phyloP scores from a whole-genome alignment of 2,888 invertebrate species.

The Crocallis elinguaria region DNA sequence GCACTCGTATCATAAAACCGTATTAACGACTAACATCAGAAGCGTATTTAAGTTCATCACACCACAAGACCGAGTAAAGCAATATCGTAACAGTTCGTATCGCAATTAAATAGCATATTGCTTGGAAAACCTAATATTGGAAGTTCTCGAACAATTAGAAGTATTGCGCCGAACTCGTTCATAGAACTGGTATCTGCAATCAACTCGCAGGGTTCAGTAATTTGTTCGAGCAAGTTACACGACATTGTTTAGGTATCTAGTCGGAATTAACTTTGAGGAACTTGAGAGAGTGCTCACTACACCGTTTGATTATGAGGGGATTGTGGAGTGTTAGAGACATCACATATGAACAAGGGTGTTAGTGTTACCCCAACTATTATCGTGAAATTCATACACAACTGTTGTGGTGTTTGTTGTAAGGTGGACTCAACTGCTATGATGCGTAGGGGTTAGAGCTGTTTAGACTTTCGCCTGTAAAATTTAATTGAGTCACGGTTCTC shows the following conservation, averaged over 20 bases:
- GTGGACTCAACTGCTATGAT: no score
- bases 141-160: constrained; percentile 43
- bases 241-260: constrained; percentile 32
- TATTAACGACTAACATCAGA: no score
- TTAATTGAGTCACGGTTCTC: no score
- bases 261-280: constrained; percentile 24
- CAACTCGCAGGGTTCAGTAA: constrained; percentile 31
- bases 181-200: constrained; percentile 35
- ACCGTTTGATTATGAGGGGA: no score
- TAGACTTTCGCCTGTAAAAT: no score
- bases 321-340: neutral
- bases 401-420: no score
- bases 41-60: no score
- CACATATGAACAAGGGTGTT: no score
- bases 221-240: constrained; percentile 34
- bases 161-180: constrained; percentile 44
- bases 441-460: no score
- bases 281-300: constrained; percentile 10
- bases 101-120: constrained; percentile 39
- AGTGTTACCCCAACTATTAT: no score
- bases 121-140: constrained; percentile 43
- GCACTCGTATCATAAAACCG: no score
- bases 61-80: neutral
- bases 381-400: no score
- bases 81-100: constrained; percentile 15